Evolutionary conservation across 2,888 invertebrate species (phyloP), one percentile per base, ranked within the genome.

Genomic region (Brenthis hecate): DNA sequence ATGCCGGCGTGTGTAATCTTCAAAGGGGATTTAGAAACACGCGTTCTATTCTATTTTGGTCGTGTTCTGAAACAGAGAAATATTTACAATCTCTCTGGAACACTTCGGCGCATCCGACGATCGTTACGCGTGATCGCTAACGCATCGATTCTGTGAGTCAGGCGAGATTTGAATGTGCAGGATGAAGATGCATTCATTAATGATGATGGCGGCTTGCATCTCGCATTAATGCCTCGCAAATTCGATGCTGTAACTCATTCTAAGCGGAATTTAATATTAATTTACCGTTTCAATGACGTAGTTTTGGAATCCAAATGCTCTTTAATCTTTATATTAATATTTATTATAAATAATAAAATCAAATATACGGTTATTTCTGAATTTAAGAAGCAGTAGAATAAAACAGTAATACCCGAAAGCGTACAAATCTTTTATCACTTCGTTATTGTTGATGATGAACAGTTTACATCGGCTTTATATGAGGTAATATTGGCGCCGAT

Each of bases 11-110:
- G 90, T 91, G 88, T 92, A 92, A 92, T 92, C 92, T 92, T 92
- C 92, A 92, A 92, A 92, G 92, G 88, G 87, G 92, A 92, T 92
- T 92, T 92, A 91, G 92, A 87, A 92, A 92, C 92, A 91, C 88
- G 90, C 92, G 92, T 91, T 87, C 92, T 91, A 86, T 86, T 91
- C 92, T 92, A 92, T 92, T 92, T 92, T 85, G 81, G 92, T 90
- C 88, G 85, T 81, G 90, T 91, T 89, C 90, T 85, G 90, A 91
- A 92, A 92, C 92, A 92, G 91, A 90, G 92, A 90, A 92, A 92
- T 92, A 92, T 92, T 92, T 92, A 92, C 92, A 92, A 92, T 91
- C 91, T 89, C 88, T 86, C 86, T 87, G 87, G 85, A 91, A 88
- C 91, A 92, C 92, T 92, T 89, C 91, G 88, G 88, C 92, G 91